These are phyloP conservation scores for Mechanitis messenoides DNA, from an alignment of 2,888 invertebrate genomes.

Conservation along the genomic window DNA sequence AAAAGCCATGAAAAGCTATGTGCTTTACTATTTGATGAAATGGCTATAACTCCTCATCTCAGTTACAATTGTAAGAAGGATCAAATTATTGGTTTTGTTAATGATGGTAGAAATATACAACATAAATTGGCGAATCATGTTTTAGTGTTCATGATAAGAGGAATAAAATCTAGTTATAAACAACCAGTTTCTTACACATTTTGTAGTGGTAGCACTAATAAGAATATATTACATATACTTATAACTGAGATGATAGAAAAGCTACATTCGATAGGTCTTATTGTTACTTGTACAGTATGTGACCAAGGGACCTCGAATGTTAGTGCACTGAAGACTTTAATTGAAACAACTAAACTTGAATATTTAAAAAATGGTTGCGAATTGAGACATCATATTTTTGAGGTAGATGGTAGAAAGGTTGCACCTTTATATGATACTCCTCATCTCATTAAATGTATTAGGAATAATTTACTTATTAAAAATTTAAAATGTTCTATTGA, in stretches of 20 bases:
- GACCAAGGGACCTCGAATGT: constrained; percentile 27
- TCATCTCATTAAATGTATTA: constrained; percentile 23
- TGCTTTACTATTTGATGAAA: constrained; percentile 18
- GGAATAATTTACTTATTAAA: constrained; percentile 27
- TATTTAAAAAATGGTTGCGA: constrained; percentile 13
- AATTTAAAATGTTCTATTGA: constrained; percentile 24
- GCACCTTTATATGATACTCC: constrained; percentile 18
- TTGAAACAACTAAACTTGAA: constrained; percentile 15
- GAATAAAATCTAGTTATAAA: constrained; percentile 26
- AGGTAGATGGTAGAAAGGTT: constrained; percentile 13
- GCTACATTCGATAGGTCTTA: constrained; percentile 20
- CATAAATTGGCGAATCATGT: constrained; percentile 23
- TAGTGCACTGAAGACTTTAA: constrained; percentile 20
- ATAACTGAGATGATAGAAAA: constrained; percentile 16
- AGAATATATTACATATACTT: constrained; percentile 10
- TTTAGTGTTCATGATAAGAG: constrained; percentile 27
- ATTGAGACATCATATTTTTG: constrained; percentile 11
- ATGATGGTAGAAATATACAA: constrained; percentile 11
- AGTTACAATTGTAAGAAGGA: constrained; percentile 15
- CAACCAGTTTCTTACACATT: constrained; percentile 25
- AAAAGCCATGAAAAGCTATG: constrained; percentile 12
- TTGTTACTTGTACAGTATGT: constrained; percentile 25
- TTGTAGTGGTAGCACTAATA: constrained; percentile 20
- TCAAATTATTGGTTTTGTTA: constrained; percentile 12
- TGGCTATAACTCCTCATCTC: constrained; percentile 17